phyloP scores from a whole-genome alignment of 2,888 invertebrate species.

The Lepas anatifera region DNA sequence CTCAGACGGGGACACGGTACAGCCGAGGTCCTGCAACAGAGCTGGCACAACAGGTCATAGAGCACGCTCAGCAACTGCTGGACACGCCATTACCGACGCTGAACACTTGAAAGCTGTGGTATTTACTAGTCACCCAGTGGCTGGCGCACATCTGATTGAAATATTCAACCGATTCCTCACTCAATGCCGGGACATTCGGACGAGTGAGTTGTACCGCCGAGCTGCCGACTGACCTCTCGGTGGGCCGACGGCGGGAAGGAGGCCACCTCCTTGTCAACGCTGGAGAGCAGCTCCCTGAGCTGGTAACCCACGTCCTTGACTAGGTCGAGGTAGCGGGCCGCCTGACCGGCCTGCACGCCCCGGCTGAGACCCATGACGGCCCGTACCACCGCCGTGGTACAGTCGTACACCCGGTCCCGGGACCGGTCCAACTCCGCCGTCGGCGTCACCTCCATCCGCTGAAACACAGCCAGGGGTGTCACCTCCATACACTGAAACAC shows the following conservation, averaged over 20 bases:
- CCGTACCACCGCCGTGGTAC: slow-evolving; percentile 79
- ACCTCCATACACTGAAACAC: too few species aligned
- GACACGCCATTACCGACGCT: too few species aligned
- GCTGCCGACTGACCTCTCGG: slow-evolving; percentile 61
- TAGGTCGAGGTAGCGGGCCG: slow-evolving; percentile 53
- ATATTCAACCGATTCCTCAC: too few species aligned
- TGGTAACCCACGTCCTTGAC: slow-evolving; percentile 69
- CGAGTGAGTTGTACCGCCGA: too few species aligned
- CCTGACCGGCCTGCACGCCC: slow-evolving; percentile 59
- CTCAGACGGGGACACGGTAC: too few species aligned
- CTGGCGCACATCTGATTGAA: too few species aligned
- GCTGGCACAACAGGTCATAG: too few species aligned
- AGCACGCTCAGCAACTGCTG: too few species aligned
- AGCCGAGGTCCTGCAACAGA: too few species aligned
- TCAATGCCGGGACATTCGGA: too few species aligned
- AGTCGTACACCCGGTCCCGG: slow-evolving; percentile 73
- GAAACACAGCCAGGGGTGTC: slow-evolving; percentile 44
- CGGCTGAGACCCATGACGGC: slow-evolving; percentile 79
- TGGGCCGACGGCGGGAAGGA: slow-evolving; percentile 63
- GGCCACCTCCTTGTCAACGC: slow-evolving; percentile 70
- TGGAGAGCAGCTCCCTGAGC: slow-evolving; percentile 62
- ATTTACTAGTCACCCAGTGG: too few species aligned
- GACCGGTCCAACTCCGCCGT: slow-evolving; percentile 57
- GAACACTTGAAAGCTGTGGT: too few species aligned
- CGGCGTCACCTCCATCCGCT: slow-evolving; percentile 50